phyloP scores from a whole-genome alignment of 2,113 vertebrate genomes.

The Caretta caretta region DNA sequence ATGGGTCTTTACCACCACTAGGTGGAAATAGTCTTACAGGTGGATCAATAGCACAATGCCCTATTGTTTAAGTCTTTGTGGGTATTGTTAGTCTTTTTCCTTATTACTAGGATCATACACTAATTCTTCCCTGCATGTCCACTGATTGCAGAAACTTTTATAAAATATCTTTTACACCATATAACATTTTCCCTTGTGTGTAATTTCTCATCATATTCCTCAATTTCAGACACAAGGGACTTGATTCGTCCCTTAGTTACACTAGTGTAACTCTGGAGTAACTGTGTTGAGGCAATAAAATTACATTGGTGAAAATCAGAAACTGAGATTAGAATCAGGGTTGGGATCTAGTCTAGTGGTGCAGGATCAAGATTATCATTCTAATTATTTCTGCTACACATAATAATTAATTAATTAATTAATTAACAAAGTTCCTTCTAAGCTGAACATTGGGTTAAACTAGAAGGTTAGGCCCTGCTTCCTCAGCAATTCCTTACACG shows the following conservation, averaged over 20 bases:
- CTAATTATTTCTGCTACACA: background rate
- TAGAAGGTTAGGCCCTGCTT: background rate
- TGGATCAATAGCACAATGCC: background rate
- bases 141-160: background rate
- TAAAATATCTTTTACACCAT: background rate
- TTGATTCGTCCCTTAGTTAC: conserved; percentile 17
- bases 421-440: background rate
- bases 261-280: too few species aligned
- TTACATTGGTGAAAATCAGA: background rate
- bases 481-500: background rate
- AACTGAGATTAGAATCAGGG: background rate
- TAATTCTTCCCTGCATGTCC: background rate
- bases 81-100: fast-evolving
- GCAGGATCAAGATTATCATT: background rate
- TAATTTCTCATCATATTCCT: background rate
- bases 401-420: background rate
- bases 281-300: too few species aligned
- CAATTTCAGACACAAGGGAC: background rate
- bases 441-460: background rate
- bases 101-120: fast-evolving
- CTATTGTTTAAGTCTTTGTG: background rate
- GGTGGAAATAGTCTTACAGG: background rate
- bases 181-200: background rate
- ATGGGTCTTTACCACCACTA: background rate
- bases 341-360: background rate